phyloP scores from a whole-genome alignment of 1,140 invertebrate genomes.

The Drosophila ogumai region DNA sequence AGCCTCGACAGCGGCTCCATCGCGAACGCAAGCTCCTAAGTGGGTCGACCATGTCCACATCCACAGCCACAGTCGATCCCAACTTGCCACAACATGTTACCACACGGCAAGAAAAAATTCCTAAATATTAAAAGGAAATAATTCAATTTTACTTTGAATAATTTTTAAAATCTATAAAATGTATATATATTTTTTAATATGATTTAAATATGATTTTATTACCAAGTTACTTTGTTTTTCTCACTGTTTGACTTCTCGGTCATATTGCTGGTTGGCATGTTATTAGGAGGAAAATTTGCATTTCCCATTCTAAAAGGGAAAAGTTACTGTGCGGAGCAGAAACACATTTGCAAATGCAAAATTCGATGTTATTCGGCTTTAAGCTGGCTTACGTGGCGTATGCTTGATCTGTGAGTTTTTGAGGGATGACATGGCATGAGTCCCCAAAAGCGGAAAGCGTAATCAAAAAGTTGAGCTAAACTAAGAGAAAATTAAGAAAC shows the following conservation, averaged over 20 bases:
- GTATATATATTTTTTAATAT: no score
- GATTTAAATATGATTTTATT: no score
- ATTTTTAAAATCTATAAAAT: no score
- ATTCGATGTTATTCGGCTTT: conserved; percentile 30
- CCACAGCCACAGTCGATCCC: conserved; percentile 1
- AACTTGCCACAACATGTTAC: not conserved
- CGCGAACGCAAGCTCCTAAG: conserved; percentile 31
- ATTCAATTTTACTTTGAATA: not conserved
- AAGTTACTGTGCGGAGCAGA: conserved; percentile 4
- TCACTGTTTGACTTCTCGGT: conserved; percentile 6
- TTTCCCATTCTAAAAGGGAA: conserved; percentile 19
- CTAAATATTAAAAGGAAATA: not conserved
- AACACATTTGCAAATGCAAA: conserved; percentile 43
- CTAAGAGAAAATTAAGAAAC: not conserved
- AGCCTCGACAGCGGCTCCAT: conserved; percentile 39
- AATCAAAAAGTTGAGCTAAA: not conserved
- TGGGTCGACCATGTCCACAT: conserved; percentile 59
- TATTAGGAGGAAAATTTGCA: conserved; percentile 42
- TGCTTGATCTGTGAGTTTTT: conserved; percentile 31
- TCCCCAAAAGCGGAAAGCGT: not conserved
- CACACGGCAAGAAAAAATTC: conserved; percentile 8
- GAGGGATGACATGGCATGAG: conserved; percentile 3
- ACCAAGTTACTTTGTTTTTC: not conserved
- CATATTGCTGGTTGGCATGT: conserved; percentile 40
- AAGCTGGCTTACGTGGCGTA: conserved; percentile 34